A percentile compares a stretch with the other conserved stretches of the same genome.
These are phyloP conservation scores for Myopa tessellatipennis DNA, from an alignment of 2,888 invertebrate species.

Conservation along the genomic window DNA sequence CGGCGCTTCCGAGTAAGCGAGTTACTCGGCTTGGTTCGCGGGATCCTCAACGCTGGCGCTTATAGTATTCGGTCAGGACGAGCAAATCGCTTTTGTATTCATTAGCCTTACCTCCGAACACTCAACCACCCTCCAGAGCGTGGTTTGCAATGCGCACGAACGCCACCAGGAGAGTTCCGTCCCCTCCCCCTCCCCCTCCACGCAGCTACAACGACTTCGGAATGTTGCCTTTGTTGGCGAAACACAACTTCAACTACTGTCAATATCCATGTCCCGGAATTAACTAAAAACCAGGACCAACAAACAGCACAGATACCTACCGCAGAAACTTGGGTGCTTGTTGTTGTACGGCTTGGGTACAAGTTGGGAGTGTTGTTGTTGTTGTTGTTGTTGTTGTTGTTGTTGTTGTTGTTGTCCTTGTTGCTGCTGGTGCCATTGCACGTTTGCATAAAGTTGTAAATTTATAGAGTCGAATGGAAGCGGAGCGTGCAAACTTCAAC, in stretches of 20 bases:
- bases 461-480: slow-evolving; percentile 7
- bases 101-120: no score
- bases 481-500: slow-evolving; percentile 24
- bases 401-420: neutral
- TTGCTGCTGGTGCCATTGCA: neutral
- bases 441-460: slow-evolving; percentile 28
- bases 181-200: no score
- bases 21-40: no score
- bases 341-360: neutral
- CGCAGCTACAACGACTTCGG: neutral
- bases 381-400: neutral
- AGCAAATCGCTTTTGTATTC: no score
- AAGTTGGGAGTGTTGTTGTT: slow-evolving; percentile 2
- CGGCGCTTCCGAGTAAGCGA: no score
- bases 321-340: neutral
- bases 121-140: no score
- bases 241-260: neutral
- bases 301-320: neutral
- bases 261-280: slow-evolving; percentile 5
- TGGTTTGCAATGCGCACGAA: no score
- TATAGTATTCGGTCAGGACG: no score
- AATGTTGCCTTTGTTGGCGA: slow-evolving; percentile 13
- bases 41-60: no score
- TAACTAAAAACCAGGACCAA: slow-evolving; percentile 6
- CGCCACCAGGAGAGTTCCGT: no score